Evolutionary conservation across 2,113 vertebrate genomes (phyloP).

Genomic region (Baryphthengus martii): DNA sequence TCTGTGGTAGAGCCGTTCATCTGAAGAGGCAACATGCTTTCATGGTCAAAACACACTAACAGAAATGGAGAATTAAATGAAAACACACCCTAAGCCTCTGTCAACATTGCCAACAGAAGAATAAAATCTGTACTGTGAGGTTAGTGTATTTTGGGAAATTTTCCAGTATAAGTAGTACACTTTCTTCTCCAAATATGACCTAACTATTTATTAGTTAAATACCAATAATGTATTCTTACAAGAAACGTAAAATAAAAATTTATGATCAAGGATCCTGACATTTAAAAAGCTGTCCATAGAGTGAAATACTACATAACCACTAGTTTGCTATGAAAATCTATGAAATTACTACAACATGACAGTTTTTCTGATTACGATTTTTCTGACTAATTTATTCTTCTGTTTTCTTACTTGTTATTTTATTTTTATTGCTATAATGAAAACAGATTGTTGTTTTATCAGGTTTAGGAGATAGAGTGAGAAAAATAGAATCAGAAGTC

Average conservation of each 20-base stretch:
- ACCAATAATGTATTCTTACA: background rate
- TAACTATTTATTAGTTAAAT: background rate
- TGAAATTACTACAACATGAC: background rate
- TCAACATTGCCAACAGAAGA: background rate
- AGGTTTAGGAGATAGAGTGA: background rate
- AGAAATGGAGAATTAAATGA: conserved; percentile 11
- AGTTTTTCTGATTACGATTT: background rate
- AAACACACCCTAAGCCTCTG: background rate
- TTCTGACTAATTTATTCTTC: background rate
- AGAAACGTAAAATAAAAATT: background rate
- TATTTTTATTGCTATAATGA: background rate
- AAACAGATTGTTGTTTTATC: background rate
- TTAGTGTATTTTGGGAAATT: background rate
- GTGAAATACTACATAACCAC: background rate
- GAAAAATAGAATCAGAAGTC: background rate
- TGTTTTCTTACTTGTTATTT: background rate
- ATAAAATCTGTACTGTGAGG: background rate
- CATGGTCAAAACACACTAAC: background rate
- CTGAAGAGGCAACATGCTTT: background rate
- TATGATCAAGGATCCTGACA: background rate
- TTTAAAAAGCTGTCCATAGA: background rate
- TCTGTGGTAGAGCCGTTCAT: background rate
- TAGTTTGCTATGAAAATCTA: background rate
- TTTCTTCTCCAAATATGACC: background rate
- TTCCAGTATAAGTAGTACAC: background rate